Conservation (phyloP, 2,113 vertebrate genomes). For the Elgaria multicarinata region DNA sequence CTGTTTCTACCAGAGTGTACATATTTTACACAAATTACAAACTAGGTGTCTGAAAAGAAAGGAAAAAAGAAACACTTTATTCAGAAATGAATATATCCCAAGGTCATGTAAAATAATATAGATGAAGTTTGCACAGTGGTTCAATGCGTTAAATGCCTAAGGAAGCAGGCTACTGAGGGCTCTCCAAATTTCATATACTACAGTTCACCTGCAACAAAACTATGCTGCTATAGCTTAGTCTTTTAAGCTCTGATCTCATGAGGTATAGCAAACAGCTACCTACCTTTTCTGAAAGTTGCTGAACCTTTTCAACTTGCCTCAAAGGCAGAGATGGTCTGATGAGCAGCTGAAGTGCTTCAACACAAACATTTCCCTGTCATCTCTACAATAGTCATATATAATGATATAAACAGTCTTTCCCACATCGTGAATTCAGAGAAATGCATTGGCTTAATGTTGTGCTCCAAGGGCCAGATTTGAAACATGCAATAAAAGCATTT, state of each 20-base stretch:
- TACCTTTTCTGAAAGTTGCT: conserved; percentile 7
- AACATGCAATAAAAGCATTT: neutral
- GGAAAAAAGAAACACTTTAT: conserved; percentile 56
- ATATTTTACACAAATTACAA: conserved; percentile 65
- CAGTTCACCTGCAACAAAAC: neutral
- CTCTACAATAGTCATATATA: neutral
- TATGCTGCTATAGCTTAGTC: neutral
- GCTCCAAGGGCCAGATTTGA: neutral
- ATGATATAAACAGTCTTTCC: neutral
- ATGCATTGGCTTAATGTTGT: neutral
- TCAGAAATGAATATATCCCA: conserved; percentile 64
- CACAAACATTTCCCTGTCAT: neutral
- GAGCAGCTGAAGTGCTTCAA: neutral
- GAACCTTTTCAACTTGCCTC: conserved; percentile 1
- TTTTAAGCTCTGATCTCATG: neutral
- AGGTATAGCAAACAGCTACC: neutral
- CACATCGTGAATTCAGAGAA: neutral
- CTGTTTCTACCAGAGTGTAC: conserved; percentile 62
- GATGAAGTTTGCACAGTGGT: conserved; percentile 42
- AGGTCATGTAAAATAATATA: conserved; percentile 60
- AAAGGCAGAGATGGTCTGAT: conserved; percentile 1
- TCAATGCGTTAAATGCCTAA: conserved; percentile 43
- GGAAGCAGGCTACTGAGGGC: neutral
- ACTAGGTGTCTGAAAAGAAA: conserved; percentile 58
- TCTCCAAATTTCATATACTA: neutral